Evolutionary conservation across 2,113 vertebrate species (phyloP).

Genomic region (Xenopus laevis): DNA sequence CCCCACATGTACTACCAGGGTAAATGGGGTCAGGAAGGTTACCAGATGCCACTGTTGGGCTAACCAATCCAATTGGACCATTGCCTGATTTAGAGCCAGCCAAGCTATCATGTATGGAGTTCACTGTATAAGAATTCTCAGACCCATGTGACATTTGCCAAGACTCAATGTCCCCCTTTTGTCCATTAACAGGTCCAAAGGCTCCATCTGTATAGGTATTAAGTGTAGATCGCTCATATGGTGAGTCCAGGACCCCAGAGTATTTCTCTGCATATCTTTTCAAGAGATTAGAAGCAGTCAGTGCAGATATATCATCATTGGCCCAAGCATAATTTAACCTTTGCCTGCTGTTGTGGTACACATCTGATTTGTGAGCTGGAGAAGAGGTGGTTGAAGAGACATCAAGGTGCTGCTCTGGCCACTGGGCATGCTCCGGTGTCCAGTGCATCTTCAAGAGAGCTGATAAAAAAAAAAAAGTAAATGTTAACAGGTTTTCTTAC

Average conservation of each 20-base stretch:
- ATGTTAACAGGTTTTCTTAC: not conserved
- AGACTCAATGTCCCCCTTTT: slow-evolving; percentile 82
- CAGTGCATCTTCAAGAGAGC: slow-evolving; percentile 96
- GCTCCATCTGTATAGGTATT: slow-evolving; percentile 70
- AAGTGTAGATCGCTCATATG: slow-evolving; percentile 81
- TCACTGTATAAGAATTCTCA: slow-evolving; percentile 74
- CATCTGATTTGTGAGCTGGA: slow-evolving; percentile 87
- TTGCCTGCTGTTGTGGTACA: slow-evolving; percentile 73
- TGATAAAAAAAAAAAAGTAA: slow-evolving; percentile 30
- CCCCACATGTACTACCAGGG: slow-evolving; percentile 64
- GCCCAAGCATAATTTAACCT: slow-evolving; percentile 92
- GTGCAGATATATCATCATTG: slow-evolving; percentile 92
- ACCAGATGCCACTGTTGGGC: slow-evolving; percentile 70
- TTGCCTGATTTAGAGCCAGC: slow-evolving; percentile 66
- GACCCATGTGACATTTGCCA: slow-evolving; percentile 77
- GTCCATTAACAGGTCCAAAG: slow-evolving; percentile 76
- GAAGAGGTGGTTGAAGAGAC: slow-evolving; percentile 95
- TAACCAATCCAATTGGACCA: slow-evolving; percentile 65
- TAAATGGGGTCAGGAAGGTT: slow-evolving; percentile 85
- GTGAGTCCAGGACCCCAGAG: slow-evolving; percentile 80
- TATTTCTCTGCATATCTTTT: slow-evolving; percentile 97
- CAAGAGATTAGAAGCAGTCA: slow-evolving; percentile 93
- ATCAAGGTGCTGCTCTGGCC: slow-evolving; percentile 97
- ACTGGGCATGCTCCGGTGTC: slow-evolving; percentile 98
- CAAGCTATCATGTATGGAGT: slow-evolving; percentile 77